These are phyloP conservation scores for Lacerta agilis DNA, from an alignment of 2,797 vertebrate species.

Conservation along the genomic window DNA sequence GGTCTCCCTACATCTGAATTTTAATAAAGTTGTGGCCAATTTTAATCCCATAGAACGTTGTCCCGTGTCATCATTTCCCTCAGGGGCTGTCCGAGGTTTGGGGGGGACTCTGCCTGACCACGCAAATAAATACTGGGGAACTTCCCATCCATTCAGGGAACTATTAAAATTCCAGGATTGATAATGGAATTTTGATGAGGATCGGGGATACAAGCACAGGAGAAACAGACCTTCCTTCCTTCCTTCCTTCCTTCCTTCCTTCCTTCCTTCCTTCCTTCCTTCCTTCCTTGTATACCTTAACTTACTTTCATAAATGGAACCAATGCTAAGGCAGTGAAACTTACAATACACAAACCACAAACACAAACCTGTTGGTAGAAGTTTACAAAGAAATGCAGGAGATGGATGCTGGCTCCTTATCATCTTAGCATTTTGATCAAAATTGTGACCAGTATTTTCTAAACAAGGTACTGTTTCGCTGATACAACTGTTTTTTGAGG, in stretches of 20 bases:
- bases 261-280: neutral
- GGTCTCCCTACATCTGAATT: no score
- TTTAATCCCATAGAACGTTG: no score
- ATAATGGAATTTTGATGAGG: conserved; percentile 24
- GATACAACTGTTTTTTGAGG: neutral
- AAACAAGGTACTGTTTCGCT: neutral
- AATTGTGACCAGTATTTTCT: neutral
- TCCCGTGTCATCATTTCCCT: no score
- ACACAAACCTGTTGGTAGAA: neutral
- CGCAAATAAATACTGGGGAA: conserved; percentile 32
- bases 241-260: neutral
- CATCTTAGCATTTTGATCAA: neutral
- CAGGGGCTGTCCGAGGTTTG: no score
- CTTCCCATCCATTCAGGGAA: conserved; percentile 40
- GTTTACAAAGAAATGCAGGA: neutral
- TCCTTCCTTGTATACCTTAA: neutral
- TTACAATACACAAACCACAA: neutral
- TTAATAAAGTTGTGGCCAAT: no score
- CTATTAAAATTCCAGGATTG: conserved; percentile 36
- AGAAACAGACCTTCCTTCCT: conserved; percentile 1
- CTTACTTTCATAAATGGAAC: conserved; percentile 8
- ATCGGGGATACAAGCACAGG: neutral
- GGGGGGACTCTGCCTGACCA: no score
- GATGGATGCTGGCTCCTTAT: neutral
- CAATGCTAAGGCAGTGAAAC: neutral